These are phyloP conservation scores for Cynoglossus semilaevis DNA, from an alignment of 2,113 vertebrate genomes.

Conservation along the genomic window DNA sequence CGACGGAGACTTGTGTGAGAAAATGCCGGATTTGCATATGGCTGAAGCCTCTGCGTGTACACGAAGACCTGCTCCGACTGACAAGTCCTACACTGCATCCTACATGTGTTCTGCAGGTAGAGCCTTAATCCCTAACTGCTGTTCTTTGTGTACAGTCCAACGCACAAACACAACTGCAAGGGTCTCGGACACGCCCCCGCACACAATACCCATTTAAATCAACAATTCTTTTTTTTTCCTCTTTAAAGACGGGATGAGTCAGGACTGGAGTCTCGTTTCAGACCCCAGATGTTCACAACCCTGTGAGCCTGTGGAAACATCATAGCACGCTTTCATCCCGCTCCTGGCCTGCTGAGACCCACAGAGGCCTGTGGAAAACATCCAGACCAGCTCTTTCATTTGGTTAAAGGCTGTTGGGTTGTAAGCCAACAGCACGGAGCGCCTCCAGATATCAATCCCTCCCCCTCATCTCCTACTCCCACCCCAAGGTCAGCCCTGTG, in stretches of 20 bases:
- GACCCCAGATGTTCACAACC: constrained; percentile 41
- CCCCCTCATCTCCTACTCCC: constrained; percentile 17
- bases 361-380: constrained; percentile 44
- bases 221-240: neutral
- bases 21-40: constrained; percentile 7
- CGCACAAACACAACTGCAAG: neutral
- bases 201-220: constrained; percentile 16
- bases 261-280: constrained; percentile 33
- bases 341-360: constrained; percentile 39
- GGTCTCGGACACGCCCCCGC: neutral
- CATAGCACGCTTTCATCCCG: constrained; percentile 46
- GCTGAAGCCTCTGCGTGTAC: neutral
- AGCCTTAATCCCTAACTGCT: neutral
- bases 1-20: constrained; percentile 1
- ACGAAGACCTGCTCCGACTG: neutral
- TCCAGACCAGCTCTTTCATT: constrained; percentile 47
- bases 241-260: constrained; percentile 30
- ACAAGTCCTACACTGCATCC: constrained; percentile 4
- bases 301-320: constrained; percentile 42
- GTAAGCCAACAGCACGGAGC: constrained; percentile 40
- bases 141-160: neutral
- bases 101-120: constrained; percentile 3
- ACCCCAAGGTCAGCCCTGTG: constrained; percentile 23
- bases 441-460: constrained; percentile 41
- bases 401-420: constrained; percentile 60